phyloP scores from a whole-genome alignment of 2,113 vertebrate species.

The Emydura subglobosa region DNA sequence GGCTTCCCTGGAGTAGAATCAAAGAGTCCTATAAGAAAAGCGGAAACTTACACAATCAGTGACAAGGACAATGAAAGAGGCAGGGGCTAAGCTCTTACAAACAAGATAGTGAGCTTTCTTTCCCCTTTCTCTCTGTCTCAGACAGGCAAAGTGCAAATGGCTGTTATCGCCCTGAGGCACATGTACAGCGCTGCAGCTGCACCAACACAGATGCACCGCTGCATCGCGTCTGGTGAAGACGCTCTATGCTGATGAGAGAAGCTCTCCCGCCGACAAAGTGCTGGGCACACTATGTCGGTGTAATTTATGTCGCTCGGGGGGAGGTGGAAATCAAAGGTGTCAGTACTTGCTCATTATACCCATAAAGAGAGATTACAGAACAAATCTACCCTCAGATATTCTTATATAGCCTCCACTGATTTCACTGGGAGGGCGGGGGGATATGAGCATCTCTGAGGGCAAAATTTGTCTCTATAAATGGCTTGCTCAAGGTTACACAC shows the following conservation, averaged over 20 bases:
- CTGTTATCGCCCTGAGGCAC: not conserved
- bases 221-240: no score
- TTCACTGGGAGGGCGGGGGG: not conserved
- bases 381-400: not conserved
- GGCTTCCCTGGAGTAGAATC: not conserved
- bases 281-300: no score
- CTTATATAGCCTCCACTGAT: not conserved
- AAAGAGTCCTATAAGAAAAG: not conserved
- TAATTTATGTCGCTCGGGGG: no score
- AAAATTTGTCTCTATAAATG: not conserved
- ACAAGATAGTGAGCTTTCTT: not conserved
- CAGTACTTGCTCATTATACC: not conserved
- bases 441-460: not conserved
- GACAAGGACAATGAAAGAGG: not conserved
- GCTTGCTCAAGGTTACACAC: not conserved
- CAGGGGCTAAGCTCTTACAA: not conserved
- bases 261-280: no score
- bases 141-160: not conserved
- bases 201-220: no score
- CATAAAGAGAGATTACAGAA: not conserved
- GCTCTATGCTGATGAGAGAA: no score
- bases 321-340: not conserved
- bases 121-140: not conserved
- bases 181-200: no score
- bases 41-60: not conserved